Evolutionary conservation across 2,113 vertebrate genomes (phyloP), one percentile per base, ranked within the genome.

Genomic region (Rattus rattus): DNA sequence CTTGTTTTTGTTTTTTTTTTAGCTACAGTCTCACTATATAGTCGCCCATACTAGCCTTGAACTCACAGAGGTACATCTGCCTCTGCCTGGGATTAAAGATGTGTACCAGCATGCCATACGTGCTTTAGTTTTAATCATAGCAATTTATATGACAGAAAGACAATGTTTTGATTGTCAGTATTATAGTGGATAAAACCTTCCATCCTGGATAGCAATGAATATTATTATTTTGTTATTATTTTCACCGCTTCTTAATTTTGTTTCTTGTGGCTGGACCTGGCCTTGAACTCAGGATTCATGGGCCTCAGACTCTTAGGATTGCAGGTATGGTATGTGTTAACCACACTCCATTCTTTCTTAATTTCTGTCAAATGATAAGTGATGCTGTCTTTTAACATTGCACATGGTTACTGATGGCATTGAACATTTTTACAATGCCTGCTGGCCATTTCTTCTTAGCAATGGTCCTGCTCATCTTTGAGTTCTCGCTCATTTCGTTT

Each of bases 401-500:
- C 69, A 49, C 36, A 91, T 89, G 54, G 26, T 83, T 90, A 79
- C 3, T 90, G 67, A 90, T 70, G 61, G 75, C 19, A 92, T 28
- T 65, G 83, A 94, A 77, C 2, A 67, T 36, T 86, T 97, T 94
- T 85, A 43, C 20, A 84, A 47, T 81, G n/a, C 67, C 43, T 91
- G 30, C 22, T 92, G 16, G 77, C 19, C 63, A 93, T 80, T 94
- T 87, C 76, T 85, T 88, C 59, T 75, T 92, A 92, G n/a, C 95
- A 49, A 76, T 43, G 19, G 65, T 90, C 28, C n/a, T 93, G 77
- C 33, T 95, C 63, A n/a, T 59, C 72, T 65, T 24, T 94, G 77
- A 30, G 36, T 90, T 90, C 81, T 86, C 39, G 22, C 63, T 28
- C 47, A 30, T 6, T 91, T 79, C 0, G 61, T 70, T 90, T 85